Evolutionary conservation across 1,140 invertebrate species (phyloP).

Genomic region (Leptinotarsa defecta): DNA sequence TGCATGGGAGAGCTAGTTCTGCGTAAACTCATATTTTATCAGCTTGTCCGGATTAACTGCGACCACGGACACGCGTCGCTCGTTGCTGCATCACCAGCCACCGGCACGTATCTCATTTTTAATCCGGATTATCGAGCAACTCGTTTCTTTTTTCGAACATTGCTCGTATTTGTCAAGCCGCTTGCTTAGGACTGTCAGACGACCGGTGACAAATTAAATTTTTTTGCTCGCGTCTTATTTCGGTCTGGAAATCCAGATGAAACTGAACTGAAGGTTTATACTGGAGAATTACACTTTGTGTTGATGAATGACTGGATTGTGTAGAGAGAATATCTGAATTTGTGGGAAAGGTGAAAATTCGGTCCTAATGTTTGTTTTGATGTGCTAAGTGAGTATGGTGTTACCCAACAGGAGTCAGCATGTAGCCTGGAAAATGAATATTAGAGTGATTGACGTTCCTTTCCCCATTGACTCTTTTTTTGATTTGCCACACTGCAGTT

Average conservation of each 20-base stretch:
- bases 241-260: not conserved
- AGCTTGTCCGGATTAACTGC: slow-evolving; percentile 47
- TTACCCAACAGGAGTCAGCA: no score
- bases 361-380: no score
- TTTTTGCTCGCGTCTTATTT: not conserved
- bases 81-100: not conserved
- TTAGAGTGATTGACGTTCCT: no score
- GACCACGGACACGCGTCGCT: slow-evolving; percentile 41
- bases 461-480: no score
- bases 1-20: slow-evolving; percentile 41
- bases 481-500: no score
- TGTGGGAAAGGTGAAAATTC: no score
- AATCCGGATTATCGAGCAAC: slow-evolving; percentile 50
- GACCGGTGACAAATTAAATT: slow-evolving; percentile 22
- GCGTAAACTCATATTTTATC: slow-evolving; percentile 50
- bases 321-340: no score
- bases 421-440: no score
- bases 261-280: not conserved
- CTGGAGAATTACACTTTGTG: not conserved
- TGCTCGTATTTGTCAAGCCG: slow-evolving; percentile 43
- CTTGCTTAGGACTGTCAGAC: slow-evolving; percentile 21
- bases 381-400: no score
- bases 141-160: slow-evolving; percentile 45
- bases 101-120: slow-evolving; percentile 53
- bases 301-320: no score